Base-by-base conservation (phyloP, 2,797 vertebrate genomes). In the Garrulus glandarius region DNA sequence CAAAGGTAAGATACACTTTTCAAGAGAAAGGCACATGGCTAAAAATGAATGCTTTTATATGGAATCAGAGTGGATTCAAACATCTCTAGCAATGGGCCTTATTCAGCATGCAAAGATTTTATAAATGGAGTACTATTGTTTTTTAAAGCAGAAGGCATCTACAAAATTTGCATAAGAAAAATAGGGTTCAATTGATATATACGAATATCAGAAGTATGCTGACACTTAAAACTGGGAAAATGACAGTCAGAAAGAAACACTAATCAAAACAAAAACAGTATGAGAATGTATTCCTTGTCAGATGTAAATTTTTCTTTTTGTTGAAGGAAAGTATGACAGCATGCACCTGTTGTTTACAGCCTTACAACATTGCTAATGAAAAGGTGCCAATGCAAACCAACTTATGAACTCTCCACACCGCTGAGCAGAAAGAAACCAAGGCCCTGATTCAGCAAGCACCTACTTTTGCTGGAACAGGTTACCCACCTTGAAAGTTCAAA, bases 401-500 rank as follows among this genome's bases (percentile, higher is more conserved):
- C 53, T 78, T 17, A 32, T 5, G 55, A 95, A 65, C 52, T 68
- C 78, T 43, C 61, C 12, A 3, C 9, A 11, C 44, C 56, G 53
- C 65, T 75, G 53, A 60, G 34, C 2, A 87, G 69, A 80, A 92
- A 77, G 60, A 88, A 91, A 81, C 50, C 34, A 68, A 29, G 43
- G 36, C n/a, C 36, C 50, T 57, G 65, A 90, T 87, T 92, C 76
- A 68, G 49, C 64, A 90, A 78, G 59, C 56, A 74, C 53, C 46
- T 84, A 83, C 44, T 83, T 89, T 27, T 56, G 44, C 83, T 86
- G 91, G 75, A 92, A 67, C 46, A 68, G 2, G 44, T 60, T 46
- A 78, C 65, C 61, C 55, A 85, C 72, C 84, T 82, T 76, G 39
- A 79, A 65, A 72, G 77, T 76, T 92, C 59, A 86, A 78, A 86